These are phyloP conservation scores for Myrmophylax atrothorax DNA, from an alignment of 2,113 vertebrate species.

Conservation along the genomic window DNA sequence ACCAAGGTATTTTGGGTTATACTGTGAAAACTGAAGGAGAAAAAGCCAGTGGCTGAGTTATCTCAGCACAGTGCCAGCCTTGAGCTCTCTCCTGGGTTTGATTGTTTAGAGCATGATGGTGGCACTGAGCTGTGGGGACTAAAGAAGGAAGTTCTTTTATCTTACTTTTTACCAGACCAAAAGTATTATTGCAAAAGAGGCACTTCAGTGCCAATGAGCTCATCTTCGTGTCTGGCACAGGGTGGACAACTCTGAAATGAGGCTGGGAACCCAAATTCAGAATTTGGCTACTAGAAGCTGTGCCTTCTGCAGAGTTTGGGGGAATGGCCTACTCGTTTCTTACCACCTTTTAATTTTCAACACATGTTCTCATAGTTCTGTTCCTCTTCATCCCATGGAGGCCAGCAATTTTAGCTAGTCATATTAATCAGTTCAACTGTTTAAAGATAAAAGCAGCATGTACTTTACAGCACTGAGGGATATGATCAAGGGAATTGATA, in stretches of 20 bases:
- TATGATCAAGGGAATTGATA: constrained; percentile 10
- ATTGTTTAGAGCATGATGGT: rapidly evolving
- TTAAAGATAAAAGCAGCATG: constrained; percentile 48
- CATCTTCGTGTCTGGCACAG: background rate
- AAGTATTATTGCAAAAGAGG: background rate
- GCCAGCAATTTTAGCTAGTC: background rate
- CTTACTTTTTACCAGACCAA: background rate
- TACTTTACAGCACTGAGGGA: background rate
- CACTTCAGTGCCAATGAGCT: background rate
- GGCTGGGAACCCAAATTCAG: background rate
- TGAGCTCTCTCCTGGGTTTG: background rate
- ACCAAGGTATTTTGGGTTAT: background rate
- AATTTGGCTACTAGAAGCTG: background rate
- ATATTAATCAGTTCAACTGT: constrained; percentile 26
- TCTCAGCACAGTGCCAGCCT: background rate
- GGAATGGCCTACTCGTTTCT: background rate
- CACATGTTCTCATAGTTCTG: background rate
- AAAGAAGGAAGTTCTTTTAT: background rate
- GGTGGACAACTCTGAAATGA: background rate
- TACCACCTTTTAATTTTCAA: background rate
- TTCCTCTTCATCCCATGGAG: background rate
- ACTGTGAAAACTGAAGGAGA: background rate
- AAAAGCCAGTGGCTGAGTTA: background rate
- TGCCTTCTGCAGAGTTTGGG: background rate
- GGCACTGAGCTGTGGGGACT: background rate